Percentiles rank a stretch among this genome's conserved stretches.
Conservation (phyloP, 2,888 invertebrate species). For the Ichneumoninae sp. region DNA sequence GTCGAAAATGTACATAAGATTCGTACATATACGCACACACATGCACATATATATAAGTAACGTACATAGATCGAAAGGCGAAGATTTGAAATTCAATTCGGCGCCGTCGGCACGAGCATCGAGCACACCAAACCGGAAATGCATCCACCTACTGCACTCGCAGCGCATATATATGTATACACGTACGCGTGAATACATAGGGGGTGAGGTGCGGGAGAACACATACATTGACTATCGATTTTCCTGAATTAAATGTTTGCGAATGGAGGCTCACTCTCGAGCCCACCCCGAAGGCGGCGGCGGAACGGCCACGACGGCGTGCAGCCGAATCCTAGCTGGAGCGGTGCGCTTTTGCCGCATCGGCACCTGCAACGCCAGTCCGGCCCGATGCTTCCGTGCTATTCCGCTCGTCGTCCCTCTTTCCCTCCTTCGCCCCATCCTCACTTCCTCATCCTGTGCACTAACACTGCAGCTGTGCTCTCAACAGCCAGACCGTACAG, state of each 20-base stretch:
- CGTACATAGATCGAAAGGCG: conserved; percentile 55
- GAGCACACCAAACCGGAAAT: conserved; percentile 28
- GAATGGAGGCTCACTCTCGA: conserved; percentile 64
- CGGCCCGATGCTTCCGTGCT: conserved; percentile 50
- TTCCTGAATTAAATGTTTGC: conserved; percentile 77
- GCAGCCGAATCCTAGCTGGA: conserved; percentile 60
- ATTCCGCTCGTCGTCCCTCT: neutral
- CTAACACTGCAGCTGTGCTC: neutral
- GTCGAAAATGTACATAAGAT: neutral
- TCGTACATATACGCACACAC: neutral
- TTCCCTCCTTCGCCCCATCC: conserved; percentile 26
- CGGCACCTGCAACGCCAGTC: conserved; percentile 74
- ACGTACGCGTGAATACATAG: conserved; percentile 1
- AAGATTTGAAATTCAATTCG: conserved; percentile 74
- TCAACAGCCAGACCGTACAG: neutral
- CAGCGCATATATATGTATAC: neutral
- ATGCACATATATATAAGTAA: neutral
- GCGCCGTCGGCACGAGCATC: conserved; percentile 45
- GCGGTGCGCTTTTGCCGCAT: conserved; percentile 66
- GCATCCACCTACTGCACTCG: conserved; percentile 7
- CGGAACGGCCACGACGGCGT: conserved; percentile 60
- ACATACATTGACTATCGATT: conserved; percentile 72
- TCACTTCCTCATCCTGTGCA: neutral
- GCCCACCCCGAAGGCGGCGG: conserved; percentile 26
- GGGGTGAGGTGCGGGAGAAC: neutral